Conservation (phyloP, 2,113 vertebrate genomes). For the Chamaetylas fuelleborni region DNA sequence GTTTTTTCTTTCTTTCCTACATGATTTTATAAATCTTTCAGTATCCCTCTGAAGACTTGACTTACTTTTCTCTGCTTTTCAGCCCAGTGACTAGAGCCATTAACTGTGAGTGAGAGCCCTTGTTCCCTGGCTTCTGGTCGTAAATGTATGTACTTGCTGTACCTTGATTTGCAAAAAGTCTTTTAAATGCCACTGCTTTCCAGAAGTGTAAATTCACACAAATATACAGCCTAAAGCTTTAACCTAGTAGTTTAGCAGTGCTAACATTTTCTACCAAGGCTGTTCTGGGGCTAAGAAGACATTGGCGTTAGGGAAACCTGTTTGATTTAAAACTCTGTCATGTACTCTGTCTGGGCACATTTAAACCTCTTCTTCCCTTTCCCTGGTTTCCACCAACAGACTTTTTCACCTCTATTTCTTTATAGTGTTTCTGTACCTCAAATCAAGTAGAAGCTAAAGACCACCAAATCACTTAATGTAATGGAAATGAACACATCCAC, state of each 20-base stretch:
- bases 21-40: slow-evolving; percentile 28
- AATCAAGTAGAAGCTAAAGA: background rate
- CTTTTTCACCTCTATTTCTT: background rate
- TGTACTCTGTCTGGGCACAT: background rate
- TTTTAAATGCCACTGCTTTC: background rate
- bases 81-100: background rate
- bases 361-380: background rate
- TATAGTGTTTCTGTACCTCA: background rate
- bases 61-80: background rate
- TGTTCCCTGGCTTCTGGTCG: background rate
- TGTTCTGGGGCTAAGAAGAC: background rate
- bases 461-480: background rate
- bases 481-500: background rate
- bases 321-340: background rate
- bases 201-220: background rate
- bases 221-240: background rate
- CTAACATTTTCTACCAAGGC: background rate
- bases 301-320: background rate
- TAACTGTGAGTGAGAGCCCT: background rate
- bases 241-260: background rate
- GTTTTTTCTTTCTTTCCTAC: slow-evolving; percentile 38
- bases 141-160: background rate
- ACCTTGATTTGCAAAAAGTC: background rate
- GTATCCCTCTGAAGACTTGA: background rate
- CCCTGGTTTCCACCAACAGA: background rate